These are phyloP conservation scores for Conops quadrifasciatus DNA, from an alignment of 2,888 invertebrate species.

Conservation along the genomic window DNA sequence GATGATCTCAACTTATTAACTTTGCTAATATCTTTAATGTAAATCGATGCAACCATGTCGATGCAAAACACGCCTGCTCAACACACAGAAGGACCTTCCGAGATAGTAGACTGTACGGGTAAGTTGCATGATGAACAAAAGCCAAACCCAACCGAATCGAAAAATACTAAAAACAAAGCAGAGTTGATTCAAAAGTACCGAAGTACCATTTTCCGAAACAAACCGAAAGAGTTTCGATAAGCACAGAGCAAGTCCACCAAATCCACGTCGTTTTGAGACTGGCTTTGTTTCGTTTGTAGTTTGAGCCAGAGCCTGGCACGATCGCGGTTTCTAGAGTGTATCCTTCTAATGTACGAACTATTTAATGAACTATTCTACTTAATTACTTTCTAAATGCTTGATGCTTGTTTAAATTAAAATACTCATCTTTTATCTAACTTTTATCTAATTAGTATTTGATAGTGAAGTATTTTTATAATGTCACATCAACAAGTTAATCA, in stretches of 20 bases:
- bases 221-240: neutral
- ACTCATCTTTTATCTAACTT: slow-evolving; percentile 17
- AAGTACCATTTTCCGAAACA: neutral
- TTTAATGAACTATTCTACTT: slow-evolving; percentile 27
- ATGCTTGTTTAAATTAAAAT: slow-evolving; percentile 42
- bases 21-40: neutral
- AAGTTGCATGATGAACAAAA: slow-evolving; percentile 65
- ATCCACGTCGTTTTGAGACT: neutral
- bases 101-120: slow-evolving; percentile 89
- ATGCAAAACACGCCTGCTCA: slow-evolving; percentile 35
- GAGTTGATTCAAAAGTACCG: slow-evolving; percentile 38
- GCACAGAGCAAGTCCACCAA: neutral
- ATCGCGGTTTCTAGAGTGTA: slow-evolving; percentile 19
- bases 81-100: slow-evolving; percentile 83
- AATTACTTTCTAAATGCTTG: slow-evolving; percentile 47
- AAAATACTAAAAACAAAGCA: slow-evolving; percentile 42
- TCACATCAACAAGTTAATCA: slow-evolving; percentile 21
- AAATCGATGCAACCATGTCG: neutral
- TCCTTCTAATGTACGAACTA: slow-evolving; percentile 11
- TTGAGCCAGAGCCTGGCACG: neutral
- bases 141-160: neutral
- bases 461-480: slow-evolving; percentile 13
- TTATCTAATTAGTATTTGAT: slow-evolving; percentile 13
- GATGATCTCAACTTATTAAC: neutral
- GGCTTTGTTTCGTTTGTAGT: slow-evolving; percentile 29